Base-by-base conservation (phyloP, 2,113 vertebrate species). In the Bujurquina vittata region DNA sequence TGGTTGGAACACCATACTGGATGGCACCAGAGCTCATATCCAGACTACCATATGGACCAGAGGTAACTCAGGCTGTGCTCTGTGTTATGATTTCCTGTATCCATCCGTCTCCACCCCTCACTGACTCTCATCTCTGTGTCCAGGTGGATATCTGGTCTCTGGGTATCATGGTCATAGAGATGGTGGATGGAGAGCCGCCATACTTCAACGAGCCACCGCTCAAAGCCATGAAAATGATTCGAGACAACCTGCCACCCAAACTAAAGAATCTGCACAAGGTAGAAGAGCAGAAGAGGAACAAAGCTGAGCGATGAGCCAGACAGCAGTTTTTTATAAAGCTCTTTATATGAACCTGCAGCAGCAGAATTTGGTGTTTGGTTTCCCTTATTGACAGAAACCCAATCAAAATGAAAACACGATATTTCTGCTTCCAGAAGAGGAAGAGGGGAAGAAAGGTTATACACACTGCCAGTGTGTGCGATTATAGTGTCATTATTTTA, bases 141-240 rank as follows among this genome's bases (percentile, higher is more conserved):
- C 88, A 96, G 95, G 98, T 99, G 85, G 98, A 99, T 55, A 97
- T 99, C 93, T 99, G 98, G 98, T 99, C 98, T 0, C 93, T 99
- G 87, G 98, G 98, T 0, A 96, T 99, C 82, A 99, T 99, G 98
- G 98, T 99, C 29, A 99, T 99, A 0, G 98, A 99, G 94, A 99
- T 99, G 98, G 98, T 99, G 6, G 98, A 99, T 0, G 98, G 98
- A 31, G 98, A 99, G 11, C 98, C 98, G 1, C 98, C 98, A 0
- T 98, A 99, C 79, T 99, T 99, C 88, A 99, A 99, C 0, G 98
- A 99, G 90, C 97, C 98, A 0, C 98, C 98, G 0, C 94, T 99
- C 10, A 98, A 99, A 91, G 98, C 98, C 59, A 99, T 99, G 98
- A 99, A 99, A 88, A 99, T 98, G 97, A 99, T 99, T 78, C 96